Base-by-base conservation (phyloP, 2,888 invertebrate species). In the Phragmatobia fuliginosa region DNA sequence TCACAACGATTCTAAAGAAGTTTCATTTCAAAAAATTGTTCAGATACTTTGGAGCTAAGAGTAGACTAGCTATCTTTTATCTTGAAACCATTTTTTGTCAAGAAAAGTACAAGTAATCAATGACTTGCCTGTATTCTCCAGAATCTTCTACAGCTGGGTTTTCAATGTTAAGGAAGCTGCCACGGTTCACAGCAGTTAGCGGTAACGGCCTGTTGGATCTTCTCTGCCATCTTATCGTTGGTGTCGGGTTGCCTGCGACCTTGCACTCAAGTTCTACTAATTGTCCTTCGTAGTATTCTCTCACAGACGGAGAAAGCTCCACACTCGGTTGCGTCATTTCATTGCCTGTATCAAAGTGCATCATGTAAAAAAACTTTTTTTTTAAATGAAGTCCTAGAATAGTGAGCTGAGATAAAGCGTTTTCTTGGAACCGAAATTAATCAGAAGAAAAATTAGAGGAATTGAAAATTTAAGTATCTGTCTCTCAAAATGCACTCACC, bases 191-290 rank as follows among this genome's bases (percentile, higher is more conserved):
- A 71, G 92, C 78, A 18, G 85, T 77, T 25, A 78, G 70, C 0
- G 94, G 91, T 16, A 95, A 87, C 0, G 96, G 93, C 64, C 90
- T 90, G 70, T 90, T 92, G 2, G 87, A 83, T 0, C 90, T 92
- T 75, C 96, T 92, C 69, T 96, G 93, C 97, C 99, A 98, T 62
- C 96, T 95, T n/a, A 98, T 91, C 0, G 93, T 92, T 0, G 99
- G 98, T 0, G 95, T 87, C 0, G 99, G 98, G 85, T 96, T 96
- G 36, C 99, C 99, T 31, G 93, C 93, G 0, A 97, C 97, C 31
- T 96, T 91, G 88, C 99, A 99, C 28, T 95, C 92, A 70, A 99
- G 96, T 87, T 97, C 97, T 2, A 97, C 96, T 0, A 96, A 93
- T 60, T 97, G 96, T 1, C 98, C 98, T 88, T 97, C 97, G 56